These are phyloP conservation scores for Hydropsyche betteni DNA, from an alignment of 2,888 invertebrate genomes.

Conservation along the genomic window DNA sequence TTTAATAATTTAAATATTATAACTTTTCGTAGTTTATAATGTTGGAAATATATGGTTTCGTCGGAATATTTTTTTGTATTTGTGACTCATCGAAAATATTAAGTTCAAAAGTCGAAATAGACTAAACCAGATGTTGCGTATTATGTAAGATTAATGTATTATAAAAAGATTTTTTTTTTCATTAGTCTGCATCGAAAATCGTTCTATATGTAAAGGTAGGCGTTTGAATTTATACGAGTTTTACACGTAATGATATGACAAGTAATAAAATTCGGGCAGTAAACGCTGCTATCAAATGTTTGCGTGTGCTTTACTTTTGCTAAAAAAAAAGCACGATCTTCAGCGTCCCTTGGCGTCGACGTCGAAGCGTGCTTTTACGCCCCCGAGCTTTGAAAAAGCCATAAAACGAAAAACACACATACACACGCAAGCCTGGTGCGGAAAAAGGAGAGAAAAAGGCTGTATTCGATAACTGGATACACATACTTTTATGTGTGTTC, in stretches of 20 bases:
- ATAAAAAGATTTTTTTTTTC: background rate
- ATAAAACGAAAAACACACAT: conserved; percentile 7
- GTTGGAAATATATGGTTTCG: too few relatives aligned
- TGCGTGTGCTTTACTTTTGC: conserved; percentile 13
- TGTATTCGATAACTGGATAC: too few relatives aligned
- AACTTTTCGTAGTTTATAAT: too few relatives aligned
- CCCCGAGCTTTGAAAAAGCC: conserved; percentile 33
- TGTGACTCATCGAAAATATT: too few relatives aligned
- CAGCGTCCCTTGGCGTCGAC: background rate
- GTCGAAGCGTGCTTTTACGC: conserved; percentile 25
- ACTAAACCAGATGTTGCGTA: too few relatives aligned
- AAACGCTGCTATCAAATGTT: conserved; percentile 37
- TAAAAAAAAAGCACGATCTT: conserved; percentile 22
- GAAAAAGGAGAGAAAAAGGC: too few relatives aligned
- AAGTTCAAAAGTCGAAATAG: too few relatives aligned
- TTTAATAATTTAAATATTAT: too few relatives aligned
- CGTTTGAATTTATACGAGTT: conserved; percentile 29
- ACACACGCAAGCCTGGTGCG: too few relatives aligned
- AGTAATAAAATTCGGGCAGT: conserved; percentile 37
- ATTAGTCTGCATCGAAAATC: background rate
- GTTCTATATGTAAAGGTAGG: background rate
- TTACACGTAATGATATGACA: conserved; percentile 36
- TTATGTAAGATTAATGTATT: background rate
- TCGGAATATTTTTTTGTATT: too few relatives aligned
- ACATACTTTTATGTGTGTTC: too few relatives aligned